Percentiles rank a stretch among this genome's conserved stretches.
Conservation (phyloP, 2,797 vertebrate species). For the Premnoplex brunnescens region DNA sequence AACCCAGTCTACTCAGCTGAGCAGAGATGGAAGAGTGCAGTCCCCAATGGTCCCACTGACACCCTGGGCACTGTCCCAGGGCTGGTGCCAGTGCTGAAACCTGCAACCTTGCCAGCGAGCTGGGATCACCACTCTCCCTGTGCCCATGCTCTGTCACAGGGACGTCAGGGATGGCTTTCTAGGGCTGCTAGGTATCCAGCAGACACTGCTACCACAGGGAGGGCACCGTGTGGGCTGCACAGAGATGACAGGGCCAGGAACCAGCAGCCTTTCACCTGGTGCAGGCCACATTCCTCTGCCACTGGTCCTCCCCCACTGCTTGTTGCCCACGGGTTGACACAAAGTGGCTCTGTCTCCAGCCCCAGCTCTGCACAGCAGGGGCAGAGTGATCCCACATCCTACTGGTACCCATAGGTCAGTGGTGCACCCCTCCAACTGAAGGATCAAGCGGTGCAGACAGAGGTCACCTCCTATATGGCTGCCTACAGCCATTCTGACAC, state of each 20-base stretch:
- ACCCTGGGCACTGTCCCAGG: neutral
- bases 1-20: neutral
- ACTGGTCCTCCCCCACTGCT: neutral
- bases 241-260: neutral
- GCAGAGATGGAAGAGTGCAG: neutral
- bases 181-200: neutral
- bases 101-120: neutral
- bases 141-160: neutral
- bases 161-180: neutral
- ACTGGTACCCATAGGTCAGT: neutral
- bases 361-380: neutral
- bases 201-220: neutral
- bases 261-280: neutral
- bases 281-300: neutral
- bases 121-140: neutral
- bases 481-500: neutral
- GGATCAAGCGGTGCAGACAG: neutral
- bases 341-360: neutral
- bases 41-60: neutral
- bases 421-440: neutral
- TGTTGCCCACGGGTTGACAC: rapidly evolving
- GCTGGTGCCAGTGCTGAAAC: neutral
- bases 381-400: neutral
- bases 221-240: too few relatives aligned
- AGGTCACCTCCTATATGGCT: neutral